Evolutionary conservation across 2,888 invertebrate species (phyloP), one percentile per base, ranked within the genome.

Genomic region (Orchesella flavescens): DNA sequence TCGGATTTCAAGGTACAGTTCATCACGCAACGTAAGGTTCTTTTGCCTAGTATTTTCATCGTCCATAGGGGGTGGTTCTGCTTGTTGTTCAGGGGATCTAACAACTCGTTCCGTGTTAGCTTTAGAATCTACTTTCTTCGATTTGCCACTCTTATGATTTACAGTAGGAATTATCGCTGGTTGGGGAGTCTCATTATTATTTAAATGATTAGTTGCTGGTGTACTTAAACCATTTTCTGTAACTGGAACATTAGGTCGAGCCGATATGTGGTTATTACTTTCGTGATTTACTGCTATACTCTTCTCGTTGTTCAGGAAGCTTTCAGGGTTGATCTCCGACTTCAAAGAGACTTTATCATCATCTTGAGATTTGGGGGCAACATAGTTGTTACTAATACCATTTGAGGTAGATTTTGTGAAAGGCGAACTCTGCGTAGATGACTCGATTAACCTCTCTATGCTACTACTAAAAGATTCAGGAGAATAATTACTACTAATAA

Each of bases 1-100:
- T 19, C 88, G 83, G 23, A 88, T 88, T 88, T 87, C 88, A 75
- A 84, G 85, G 82, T 85, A 84, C 24, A 88, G 73, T 57, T 87
- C 86, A 61, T 83, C 84, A 63, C 88, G 84, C 12, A 88, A 65
- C n/a, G 86, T 69, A 17, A 88, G 74, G 74, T 88, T 88, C 34
- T 87, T 86, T 34, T 83, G 76, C 7, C 77, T 74, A 7, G 87
- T 84, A 23, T 68, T 78, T 65, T 88, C 88, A 61, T 87, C 87
- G 61, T 87, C 87, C 55, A 84, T 61, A 17, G 81, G 83, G 24
- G 78, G 76, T 53, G 82, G 74, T 15, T 82, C 79, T 1, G 43
- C 46, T 57, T 77, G 55, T n/a, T 55, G 59, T 9, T 66, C 46
- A 13, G 79, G 69, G 19, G 84, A 23, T 10, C 43, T 61, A n/a